These are phyloP conservation scores for Neodiprion lecontei DNA, from an alignment of 1,140 invertebrate species.

Conservation along the genomic window DNA sequence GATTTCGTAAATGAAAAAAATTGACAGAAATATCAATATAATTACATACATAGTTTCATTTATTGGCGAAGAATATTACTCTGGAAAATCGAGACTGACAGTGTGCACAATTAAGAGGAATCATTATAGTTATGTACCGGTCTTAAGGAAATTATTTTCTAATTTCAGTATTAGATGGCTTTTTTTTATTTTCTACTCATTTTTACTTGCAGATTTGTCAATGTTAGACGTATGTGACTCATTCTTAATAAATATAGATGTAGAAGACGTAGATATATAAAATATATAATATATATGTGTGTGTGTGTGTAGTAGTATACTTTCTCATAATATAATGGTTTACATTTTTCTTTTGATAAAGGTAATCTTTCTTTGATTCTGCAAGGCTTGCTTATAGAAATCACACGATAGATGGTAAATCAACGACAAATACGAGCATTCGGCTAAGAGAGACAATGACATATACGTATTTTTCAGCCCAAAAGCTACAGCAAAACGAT, in stretches of 20 bases:
- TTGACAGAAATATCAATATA: neutral
- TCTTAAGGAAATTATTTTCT: conserved; percentile 45
- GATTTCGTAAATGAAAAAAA: too few species aligned
- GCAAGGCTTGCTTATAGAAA: conserved; percentile 58
- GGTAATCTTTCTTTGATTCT: conserved; percentile 54
- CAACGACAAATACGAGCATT: conserved; percentile 35
- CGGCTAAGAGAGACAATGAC: neutral
- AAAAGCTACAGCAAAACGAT: conserved; percentile 32
- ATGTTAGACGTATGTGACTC: conserved; percentile 46
- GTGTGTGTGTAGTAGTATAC: conserved; percentile 39
- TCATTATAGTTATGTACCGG: conserved; percentile 48
- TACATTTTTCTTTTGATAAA: conserved; percentile 46
- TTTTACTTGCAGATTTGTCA: conserved; percentile 42
- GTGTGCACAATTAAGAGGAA: conserved; percentile 45
- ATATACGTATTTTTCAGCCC: conserved; percentile 16
- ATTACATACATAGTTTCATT: conserved; percentile 28
- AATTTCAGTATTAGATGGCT: conserved; percentile 43
- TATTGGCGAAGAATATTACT: conserved; percentile 41
- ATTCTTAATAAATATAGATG: conserved; percentile 54
- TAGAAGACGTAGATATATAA: conserved; percentile 49
- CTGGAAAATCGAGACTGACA: conserved; percentile 45
- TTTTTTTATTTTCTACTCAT: conserved; percentile 12
- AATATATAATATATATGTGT: conserved; percentile 49
- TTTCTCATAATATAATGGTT: conserved; percentile 45
- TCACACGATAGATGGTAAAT: conserved; percentile 57